A percentile compares a stretch with the other conserved stretches of the same genome.
phyloP scores from a whole-genome alignment of 2,797 vertebrate species.

The Leptatherina wallacei region DNA sequence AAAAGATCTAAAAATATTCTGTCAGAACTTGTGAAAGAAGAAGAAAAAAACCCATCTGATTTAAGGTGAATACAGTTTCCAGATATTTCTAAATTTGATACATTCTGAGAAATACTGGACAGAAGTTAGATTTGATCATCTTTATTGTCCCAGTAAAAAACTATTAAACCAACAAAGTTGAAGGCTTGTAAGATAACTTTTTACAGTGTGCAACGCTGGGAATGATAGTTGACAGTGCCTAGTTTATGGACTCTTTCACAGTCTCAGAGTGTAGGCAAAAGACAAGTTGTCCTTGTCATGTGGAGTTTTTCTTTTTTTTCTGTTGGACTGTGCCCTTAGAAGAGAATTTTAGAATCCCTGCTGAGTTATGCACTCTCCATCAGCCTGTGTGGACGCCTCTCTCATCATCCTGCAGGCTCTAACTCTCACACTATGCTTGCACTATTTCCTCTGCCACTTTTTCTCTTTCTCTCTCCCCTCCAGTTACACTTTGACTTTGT shows the following conservation, averaged over 20 bases:
- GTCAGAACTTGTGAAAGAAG: constrained; percentile 22
- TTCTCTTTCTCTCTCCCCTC: constrained; percentile 43
- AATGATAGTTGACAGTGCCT: constrained; percentile 42
- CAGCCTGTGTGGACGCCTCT: constrained; percentile 38
- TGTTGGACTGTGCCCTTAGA: constrained; percentile 53
- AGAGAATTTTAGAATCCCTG: constrained; percentile 50
- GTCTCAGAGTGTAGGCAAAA: constrained; percentile 22
- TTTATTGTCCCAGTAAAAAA: constrained; percentile 30
- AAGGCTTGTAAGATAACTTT: constrained; percentile 31
- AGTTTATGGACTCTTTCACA: constrained; percentile 46
- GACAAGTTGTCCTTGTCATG: constrained; percentile 13
- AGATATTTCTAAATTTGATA: constrained; percentile 18
- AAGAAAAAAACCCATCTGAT: constrained; percentile 15
- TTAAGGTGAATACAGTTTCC: constrained; percentile 36
- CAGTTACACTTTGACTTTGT: constrained; percentile 58
- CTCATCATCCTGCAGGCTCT: constrained; percentile 44
- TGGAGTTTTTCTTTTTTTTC: constrained; percentile 2
- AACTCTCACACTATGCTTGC: constrained; percentile 30
- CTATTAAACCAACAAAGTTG: constrained; percentile 32
- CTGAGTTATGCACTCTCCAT: constrained; percentile 56
- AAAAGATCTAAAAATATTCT: constrained; percentile 63
- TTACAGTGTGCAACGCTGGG: constrained; percentile 42
- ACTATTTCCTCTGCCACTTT: constrained; percentile 47
- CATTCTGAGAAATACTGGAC: constrained; percentile 26
- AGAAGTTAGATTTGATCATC: constrained; percentile 26